Evolutionary conservation across 2,888 invertebrate species (phyloP), one percentile per base, ranked within the genome.

Genomic region (Sarcophaga subvicina): DNA sequence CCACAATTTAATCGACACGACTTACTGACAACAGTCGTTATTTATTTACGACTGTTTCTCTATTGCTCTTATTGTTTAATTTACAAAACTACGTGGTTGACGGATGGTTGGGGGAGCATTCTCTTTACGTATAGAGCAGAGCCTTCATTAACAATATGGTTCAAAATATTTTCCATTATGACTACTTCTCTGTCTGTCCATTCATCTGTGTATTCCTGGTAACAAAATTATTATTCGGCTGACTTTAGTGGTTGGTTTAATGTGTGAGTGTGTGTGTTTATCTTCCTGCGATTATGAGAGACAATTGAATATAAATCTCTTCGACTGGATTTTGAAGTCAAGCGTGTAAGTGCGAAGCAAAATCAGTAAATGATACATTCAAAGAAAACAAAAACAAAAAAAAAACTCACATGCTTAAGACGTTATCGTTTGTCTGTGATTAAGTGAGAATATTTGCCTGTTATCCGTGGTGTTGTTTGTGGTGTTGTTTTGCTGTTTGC

Each of bases 261-360:
- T 76, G 12, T 59, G 73, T 37, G 6, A 2, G 37, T 6, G 37
- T 8, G 37, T 37, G 37, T 10, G 2, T 37, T 2, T 37, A 37
- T 37, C 8, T 37, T 37, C 10, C 37, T 80, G 20, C 47, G 83
- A 59, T 77, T 73, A 69, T 78, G 49, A 83, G 49, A 83, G 73
- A 66, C 83, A 62, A 62, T 54, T 78, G 63, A 82, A 87, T 72
- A 87, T 81, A 87, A 87, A 87, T 87, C 84, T 87, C 71, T 37
- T 2, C 82, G 84, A 84, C 81, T 70, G 75, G 20, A 77, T 69
- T 59, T 72, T 54, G 54, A 87, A 87, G 84, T 87, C 87, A 87
- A 70, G 47, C 87, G 69, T 84, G 84, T 87, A 87, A 87, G 87
- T 87, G 87, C 87, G 87, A 87, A 87, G 63, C 77, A 72, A 79